Conservation (phyloP, 2,888 invertebrate species). For the Prenolepis imparis region DNA sequence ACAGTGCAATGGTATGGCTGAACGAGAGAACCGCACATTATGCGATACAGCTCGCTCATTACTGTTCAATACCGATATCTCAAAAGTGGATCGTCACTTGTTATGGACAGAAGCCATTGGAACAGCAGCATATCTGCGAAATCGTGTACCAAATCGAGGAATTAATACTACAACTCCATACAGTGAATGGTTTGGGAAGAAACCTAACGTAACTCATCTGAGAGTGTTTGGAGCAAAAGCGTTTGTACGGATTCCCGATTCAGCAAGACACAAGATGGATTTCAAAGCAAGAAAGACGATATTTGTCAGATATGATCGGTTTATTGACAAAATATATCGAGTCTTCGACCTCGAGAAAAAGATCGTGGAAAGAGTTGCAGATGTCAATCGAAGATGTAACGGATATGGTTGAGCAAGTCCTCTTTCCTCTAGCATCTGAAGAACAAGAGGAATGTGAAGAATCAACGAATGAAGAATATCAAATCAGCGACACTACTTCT, state of each 20-base stretch:
- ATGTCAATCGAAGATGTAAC: conserved; percentile 22
- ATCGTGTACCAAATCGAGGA: conserved; percentile 55
- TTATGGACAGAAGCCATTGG: conserved; percentile 54
- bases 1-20: conserved; percentile 80
- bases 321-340: conserved; percentile 30
- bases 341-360: conserved; percentile 14
- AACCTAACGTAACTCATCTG: conserved; percentile 28
- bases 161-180: conserved; percentile 72
- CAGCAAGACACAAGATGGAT: conserved; percentile 40
- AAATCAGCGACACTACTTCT: too few species aligned
- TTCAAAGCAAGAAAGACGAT: conserved; percentile 25
- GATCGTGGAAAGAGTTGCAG: conserved; percentile 21
- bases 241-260: conserved; percentile 41
- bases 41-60: conserved; percentile 75
- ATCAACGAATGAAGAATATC: too few species aligned
- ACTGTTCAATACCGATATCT: conserved; percentile 71
- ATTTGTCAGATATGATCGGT: conserved; percentile 40
- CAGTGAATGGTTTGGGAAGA: conserved; percentile 29
- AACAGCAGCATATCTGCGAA: conserved; percentile 49
- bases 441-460: too few species aligned
- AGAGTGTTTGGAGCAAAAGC: conserved; percentile 46
- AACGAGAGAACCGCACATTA: conserved; percentile 74
- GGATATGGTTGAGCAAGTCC: background rate
- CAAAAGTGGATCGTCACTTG: conserved; percentile 41
- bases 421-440: background rate